These are phyloP conservation scores for Malurus splendens DNA, from an alignment of 2,797 vertebrate genomes.

Conservation along the genomic window DNA sequence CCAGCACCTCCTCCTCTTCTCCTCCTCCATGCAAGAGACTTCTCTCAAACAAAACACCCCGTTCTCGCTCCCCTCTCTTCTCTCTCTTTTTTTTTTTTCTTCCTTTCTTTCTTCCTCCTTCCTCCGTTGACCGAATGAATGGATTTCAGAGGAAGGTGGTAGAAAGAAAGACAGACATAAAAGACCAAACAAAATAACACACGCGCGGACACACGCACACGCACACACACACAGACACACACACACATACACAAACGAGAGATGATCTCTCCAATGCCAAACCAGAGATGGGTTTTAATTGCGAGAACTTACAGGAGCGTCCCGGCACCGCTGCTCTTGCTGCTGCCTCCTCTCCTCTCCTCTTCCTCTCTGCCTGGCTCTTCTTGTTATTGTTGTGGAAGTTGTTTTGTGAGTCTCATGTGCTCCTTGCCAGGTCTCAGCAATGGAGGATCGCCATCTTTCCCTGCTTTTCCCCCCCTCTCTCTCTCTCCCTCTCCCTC, in stretches of 20 bases:
- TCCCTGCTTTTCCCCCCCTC: slow-evolving; percentile 85
- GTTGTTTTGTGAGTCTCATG: slow-evolving; percentile 92
- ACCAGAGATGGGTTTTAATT: slow-evolving; percentile 68
- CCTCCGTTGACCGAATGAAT: slow-evolving; percentile 72
- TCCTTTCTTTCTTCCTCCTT: slow-evolving; percentile 23
- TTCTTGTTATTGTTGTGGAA: slow-evolving; percentile 83
- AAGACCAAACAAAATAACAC: neutral
- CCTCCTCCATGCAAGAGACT: slow-evolving; percentile 72
- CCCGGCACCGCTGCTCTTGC: slow-evolving; percentile 71
- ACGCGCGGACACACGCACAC: neutral
- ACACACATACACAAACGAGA: neutral
- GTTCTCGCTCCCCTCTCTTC: neutral
- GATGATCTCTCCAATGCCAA: slow-evolving; percentile 62
- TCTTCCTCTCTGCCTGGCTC: slow-evolving; percentile 73
- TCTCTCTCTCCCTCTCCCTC: neutral
- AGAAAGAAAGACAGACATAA: slow-evolving; percentile 13
- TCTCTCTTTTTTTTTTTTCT: neutral
- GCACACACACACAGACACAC: neutral
- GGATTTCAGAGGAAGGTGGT: slow-evolving; percentile 52
- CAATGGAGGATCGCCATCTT: slow-evolving; percentile 99
- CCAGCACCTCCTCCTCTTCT: slow-evolving; percentile 57
- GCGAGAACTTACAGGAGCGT: slow-evolving; percentile 76
- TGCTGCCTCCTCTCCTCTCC: slow-evolving; percentile 74
- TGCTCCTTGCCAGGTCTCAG: slow-evolving; percentile 90
- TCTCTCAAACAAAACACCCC: slow-evolving; percentile 63